Conservation (phyloP, 2,888 invertebrate genomes). For the Xestobium rufovillosum region DNA sequence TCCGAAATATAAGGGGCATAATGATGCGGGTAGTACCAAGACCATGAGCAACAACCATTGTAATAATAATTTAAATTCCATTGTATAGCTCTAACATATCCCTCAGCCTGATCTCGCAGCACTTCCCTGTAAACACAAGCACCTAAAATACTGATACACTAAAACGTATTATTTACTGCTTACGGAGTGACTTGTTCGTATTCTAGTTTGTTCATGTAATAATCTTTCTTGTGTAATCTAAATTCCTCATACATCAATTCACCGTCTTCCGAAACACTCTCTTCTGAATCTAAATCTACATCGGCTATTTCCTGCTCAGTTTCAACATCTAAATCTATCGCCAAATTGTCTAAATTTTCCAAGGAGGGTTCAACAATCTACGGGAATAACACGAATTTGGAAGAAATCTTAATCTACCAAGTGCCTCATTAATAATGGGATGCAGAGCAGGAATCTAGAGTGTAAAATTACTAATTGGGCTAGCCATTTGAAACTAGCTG, state of each 20-base stretch:
- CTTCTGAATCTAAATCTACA: slow-evolving; percentile 20
- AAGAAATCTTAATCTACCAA: too few species aligned
- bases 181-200: slow-evolving; percentile 72
- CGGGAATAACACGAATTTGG: slow-evolving; percentile 7
- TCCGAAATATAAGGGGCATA: slow-evolving; percentile 97
- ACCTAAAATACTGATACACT: slow-evolving; percentile 6
- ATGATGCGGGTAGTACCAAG: slow-evolving; percentile 97
- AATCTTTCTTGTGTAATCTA: slow-evolving; percentile 75
- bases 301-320: slow-evolving; percentile 23
- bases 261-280: slow-evolving; percentile 46
- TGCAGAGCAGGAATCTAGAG: too few species aligned
- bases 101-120: slow-evolving; percentile 71
- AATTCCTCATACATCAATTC: slow-evolving; percentile 63
- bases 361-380: slow-evolving; percentile 27
- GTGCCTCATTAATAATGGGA: too few species aligned
- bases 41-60: slow-evolving; percentile 94
- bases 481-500: too few species aligned
- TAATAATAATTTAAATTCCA: slow-evolving; percentile 98
- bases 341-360: slow-evolving; percentile 35
- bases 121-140: slow-evolving; percentile 54
- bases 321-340: slow-evolving; percentile 28
- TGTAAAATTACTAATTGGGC: too few species aligned
- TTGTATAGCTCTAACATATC: slow-evolving; percentile 88
- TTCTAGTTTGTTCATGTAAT: slow-evolving; percentile 85
- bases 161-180: slow-evolving; percentile 32